Evolutionary conservation across 2,888 invertebrate species (phyloP).

Genomic region (Selenia dentaria): DNA sequence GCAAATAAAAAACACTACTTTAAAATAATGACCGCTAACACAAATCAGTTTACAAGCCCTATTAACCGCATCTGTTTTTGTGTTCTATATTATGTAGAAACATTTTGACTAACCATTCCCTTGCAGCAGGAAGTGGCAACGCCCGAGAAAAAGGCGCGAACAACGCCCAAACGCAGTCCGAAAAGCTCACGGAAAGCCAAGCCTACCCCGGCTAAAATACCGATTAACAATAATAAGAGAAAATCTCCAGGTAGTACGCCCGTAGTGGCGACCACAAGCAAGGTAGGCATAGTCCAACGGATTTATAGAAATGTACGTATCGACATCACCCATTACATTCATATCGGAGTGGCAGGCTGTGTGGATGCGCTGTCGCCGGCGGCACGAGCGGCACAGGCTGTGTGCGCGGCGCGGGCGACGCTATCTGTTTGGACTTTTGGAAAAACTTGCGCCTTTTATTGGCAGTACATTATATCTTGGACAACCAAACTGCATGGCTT

Average conservation of each 20-base stretch:
- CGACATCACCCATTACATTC: conserved; percentile 75
- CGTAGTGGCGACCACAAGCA: conserved; percentile 72
- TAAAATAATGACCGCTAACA: no score
- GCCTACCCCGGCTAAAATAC: conserved; percentile 36
- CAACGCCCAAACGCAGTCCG: conserved; percentile 70
- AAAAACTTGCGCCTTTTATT: not conserved
- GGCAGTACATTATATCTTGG: not conserved
- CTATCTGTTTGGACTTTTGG: conserved; percentile 21
- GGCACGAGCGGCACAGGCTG: conserved; percentile 28
- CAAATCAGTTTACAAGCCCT: no score
- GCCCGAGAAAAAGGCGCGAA: conserved; percentile 66
- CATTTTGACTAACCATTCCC: not conserved
- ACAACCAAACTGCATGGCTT: not conserved
- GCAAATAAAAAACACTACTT: no score
- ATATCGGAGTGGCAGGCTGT: conserved; percentile 50
- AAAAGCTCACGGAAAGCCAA: conserved; percentile 61
- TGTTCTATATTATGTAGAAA: no score
- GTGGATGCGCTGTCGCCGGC: conserved; percentile 40
- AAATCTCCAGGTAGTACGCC: conserved; percentile 77
- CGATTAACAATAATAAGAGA: conserved; percentile 56
- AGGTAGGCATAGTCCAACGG: conserved; percentile 85
- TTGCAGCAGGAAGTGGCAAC: conserved; percentile 56
- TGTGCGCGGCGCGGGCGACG: conserved; percentile 32
- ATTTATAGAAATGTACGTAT: conserved; percentile 86
- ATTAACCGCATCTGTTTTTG: no score